Base-by-base conservation (phyloP, 2,888 invertebrate species). In the Yponomeuta evonymella region DNA sequence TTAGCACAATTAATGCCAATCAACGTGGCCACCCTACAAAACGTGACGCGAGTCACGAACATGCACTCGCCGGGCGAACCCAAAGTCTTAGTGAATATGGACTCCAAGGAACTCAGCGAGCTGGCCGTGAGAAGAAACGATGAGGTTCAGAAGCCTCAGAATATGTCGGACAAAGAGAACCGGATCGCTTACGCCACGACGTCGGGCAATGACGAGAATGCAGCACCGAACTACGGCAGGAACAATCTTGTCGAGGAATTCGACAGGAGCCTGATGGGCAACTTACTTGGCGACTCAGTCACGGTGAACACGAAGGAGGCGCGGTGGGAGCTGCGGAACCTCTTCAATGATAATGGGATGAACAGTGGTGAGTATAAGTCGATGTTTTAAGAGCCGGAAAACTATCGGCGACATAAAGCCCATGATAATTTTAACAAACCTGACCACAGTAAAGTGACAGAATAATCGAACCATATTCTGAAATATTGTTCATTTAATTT, bases 261-360 rank as follows among this genome's bases (percentile, higher is more conserved):
- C 71, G 88, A 92, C 75, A 86, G 88, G 76, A 92, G 92, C 78
- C 78, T 92, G 67, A 87, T 93, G 88, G 85, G 88, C 23, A 93
- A 94, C 75, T 79, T 94, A 1, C 86, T 94, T 15, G 92, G 93
- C 10, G 94, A 94, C 78, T 94, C 94, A 71, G 90, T 94, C 29
- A 96, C 95, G 6, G 94, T 95, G 0, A 94, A 95, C 77, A 95
- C 95, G 0, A 95, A 94, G 77, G 95, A 95, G 79, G 95, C 95
- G 0, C 87, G 95, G 80, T 94, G 94, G 83, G 93, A 94, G 70
- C 92, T 96, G 30, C 91, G 94, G 74, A 93, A 94, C 74, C 83
- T 94, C 73, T 95, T 94, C 85, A 93, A 93, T 79, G 92, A 89
- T 74, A 89, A 90, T 82, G 91, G 92, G 89, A 58, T 58, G 51